Base-by-base conservation (phyloP, 2,888 invertebrate genomes). In the Nycteola revayana region DNA sequence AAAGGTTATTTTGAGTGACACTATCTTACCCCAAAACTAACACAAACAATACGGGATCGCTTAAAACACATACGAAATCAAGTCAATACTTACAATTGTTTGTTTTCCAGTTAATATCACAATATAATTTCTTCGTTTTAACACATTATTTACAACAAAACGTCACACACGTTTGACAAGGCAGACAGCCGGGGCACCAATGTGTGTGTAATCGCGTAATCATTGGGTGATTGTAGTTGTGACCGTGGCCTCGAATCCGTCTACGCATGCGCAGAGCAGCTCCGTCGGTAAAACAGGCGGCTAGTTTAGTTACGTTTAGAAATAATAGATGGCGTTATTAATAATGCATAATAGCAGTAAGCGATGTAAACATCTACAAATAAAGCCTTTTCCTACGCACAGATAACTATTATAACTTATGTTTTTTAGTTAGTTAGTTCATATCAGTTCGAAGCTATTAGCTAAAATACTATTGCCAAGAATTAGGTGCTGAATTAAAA, bases 211-310 rank as follows among this genome's bases (percentile, higher is more conserved):
- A 7, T 3, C 21, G 21, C 52, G 74, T 65, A 53, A 51, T 48
- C 49, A 49, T 17, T 25, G 11, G 42, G 43, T 59, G 47, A 65
- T 60, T 70, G 72, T 77, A 58, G 66, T 72, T 59, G 74, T 79
- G 79, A 66, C 82, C 78, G 67, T 78, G 83, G 77, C 82, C 82
- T 79, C 77, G 68, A 72, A 62, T 49, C 40, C 42, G 41, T 46
- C 43, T 59, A 67, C 85, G 82, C 86, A 81, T 83, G 86, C 83
- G 83, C 74, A 42, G 32, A 32, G 36, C 32, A 27, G 26, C 50
- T 32, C 49, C 9, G 69, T 72, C 59, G 81, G 67, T 74, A 75
- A 78, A 83, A 58, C 72, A 67, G 75, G 11, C 32, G 10, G 9
- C 6, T 23, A 17, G 23, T 29, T 8, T 27, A 30, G 41, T 45